Evolutionary conservation across 2,113 vertebrate species (phyloP).

Genomic region (Danionella cerebrum): DNA sequence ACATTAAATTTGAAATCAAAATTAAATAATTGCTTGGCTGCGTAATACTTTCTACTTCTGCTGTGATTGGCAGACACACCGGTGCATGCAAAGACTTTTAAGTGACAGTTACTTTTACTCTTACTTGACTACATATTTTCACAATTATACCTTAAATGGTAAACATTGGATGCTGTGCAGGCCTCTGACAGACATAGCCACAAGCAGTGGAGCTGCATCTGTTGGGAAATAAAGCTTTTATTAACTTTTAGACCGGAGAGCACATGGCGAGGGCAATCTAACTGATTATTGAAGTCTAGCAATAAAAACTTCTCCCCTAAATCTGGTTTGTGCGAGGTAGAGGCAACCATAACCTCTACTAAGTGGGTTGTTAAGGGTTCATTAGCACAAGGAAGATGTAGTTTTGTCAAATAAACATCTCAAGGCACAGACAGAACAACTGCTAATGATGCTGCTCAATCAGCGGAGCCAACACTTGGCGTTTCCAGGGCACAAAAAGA

Average conservation of each 20-base stretch:
- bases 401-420: constrained; percentile 6
- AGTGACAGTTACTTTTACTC: too few relatives aligned
- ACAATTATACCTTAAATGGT: too few relatives aligned
- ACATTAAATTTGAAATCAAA: too few relatives aligned
- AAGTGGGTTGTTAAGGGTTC: constrained; percentile 32
- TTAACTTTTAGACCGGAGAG: constrained; percentile 13
- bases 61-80: too few relatives aligned
- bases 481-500: background rate
- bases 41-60: too few relatives aligned
- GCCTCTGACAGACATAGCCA: background rate
- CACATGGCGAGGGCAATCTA: background rate
- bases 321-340: constrained; percentile 17
- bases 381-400: constrained; percentile 23
- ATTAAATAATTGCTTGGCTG: too few relatives aligned
- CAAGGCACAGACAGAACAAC: background rate
- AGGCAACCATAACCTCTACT: background rate
- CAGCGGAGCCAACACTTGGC: constrained; percentile 1
- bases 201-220: background rate
- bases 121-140: too few relatives aligned
- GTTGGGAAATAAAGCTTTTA: constrained; percentile 35
- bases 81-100: too few relatives aligned
- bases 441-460: constrained; percentile 19
- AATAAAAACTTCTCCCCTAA: constrained; percentile 26
- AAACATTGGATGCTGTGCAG: too few relatives aligned
- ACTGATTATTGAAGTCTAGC: constrained; percentile 32